Evolutionary conservation across 2,888 invertebrate species (phyloP).

Genomic region (Hipparchia semele): DNA sequence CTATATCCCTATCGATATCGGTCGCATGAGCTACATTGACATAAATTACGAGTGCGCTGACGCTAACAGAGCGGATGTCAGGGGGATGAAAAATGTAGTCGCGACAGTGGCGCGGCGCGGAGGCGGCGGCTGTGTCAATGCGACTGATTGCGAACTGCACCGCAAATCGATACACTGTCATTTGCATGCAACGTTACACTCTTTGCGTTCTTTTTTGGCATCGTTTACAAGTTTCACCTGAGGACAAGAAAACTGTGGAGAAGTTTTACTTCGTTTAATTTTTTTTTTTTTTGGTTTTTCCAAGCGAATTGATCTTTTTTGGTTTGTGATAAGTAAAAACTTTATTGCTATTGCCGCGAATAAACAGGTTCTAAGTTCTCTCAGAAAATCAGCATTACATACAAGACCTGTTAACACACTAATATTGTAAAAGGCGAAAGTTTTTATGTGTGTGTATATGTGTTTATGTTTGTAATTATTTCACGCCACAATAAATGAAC

Average conservation of each 20-base stretch:
- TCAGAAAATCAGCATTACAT: too few species aligned
- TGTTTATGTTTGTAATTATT: too few species aligned
- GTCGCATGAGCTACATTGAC: slow-evolving; percentile 43
- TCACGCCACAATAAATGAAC: too few species aligned
- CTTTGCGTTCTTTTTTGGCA: slow-evolving; percentile 35
- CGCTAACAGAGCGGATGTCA: slow-evolving; percentile 50
- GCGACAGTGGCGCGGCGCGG: slow-evolving; percentile 43
- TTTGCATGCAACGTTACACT: slow-evolving; percentile 44
- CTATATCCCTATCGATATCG: slow-evolving; percentile 47
- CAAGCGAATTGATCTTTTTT: too few species aligned
- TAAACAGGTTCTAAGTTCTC: too few species aligned
- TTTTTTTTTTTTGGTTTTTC: background rate
- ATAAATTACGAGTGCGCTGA: slow-evolving; percentile 50
- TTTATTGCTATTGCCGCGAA: too few species aligned
- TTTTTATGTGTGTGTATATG: too few species aligned
- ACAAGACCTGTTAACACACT: too few species aligned
- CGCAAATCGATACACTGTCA: slow-evolving; percentile 49
- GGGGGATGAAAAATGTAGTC: slow-evolving; percentile 52
- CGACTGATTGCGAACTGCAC: slow-evolving; percentile 47
- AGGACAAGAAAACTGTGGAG: slow-evolving; percentile 44
- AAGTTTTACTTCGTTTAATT: background rate
- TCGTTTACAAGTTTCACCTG: slow-evolving; percentile 43
- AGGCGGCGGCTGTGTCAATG: slow-evolving; percentile 44
- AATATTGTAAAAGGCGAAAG: too few species aligned
- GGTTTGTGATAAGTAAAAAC: too few species aligned